A percentile compares a stretch with the other conserved stretches of the same genome.
Evolutionary conservation across 1,140 invertebrate genomes (phyloP).

Genomic region (Bombus affinis): DNA sequence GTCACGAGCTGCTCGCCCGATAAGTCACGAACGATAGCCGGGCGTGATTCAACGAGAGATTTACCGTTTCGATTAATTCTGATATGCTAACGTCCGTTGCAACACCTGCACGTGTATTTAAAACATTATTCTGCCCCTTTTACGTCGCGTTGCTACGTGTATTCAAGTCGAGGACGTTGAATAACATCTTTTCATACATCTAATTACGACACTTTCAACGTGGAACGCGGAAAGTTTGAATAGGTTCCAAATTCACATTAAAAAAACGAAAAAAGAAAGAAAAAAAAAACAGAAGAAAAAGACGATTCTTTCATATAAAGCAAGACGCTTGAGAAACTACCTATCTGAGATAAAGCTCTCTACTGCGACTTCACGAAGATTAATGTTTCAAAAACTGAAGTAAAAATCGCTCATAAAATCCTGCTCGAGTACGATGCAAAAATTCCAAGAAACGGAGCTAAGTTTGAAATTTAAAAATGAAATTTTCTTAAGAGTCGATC

Average conservation of each 20-base stretch:
- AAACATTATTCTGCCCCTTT: neutral
- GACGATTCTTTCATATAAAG: neutral
- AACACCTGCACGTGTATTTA: neutral
- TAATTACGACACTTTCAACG: neutral
- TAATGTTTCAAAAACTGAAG: neutral
- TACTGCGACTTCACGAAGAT: neutral
- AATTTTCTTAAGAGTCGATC: neutral
- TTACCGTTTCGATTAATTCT: conserved; percentile 1
- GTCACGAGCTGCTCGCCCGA: neutral
- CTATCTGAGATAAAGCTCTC: neutral
- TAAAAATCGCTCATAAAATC: neutral
- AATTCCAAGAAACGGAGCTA: neutral
- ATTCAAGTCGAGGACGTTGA: too few species aligned
- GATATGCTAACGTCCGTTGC: neutral
- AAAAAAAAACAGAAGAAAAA: too few species aligned
- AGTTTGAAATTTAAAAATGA: neutral
- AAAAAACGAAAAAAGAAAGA: too few species aligned
- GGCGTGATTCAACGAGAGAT: conserved; percentile 4
- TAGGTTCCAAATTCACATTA: neutral
- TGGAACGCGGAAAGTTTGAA: neutral
- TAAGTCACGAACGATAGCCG: conserved; percentile 7
- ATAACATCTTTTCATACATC: neutral
- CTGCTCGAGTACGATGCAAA: neutral
- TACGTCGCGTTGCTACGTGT: too few species aligned
- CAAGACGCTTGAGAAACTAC: neutral